Evolutionary conservation across 2,797 vertebrate species (phyloP).

Genomic region (Sebastes oblongus): DNA sequence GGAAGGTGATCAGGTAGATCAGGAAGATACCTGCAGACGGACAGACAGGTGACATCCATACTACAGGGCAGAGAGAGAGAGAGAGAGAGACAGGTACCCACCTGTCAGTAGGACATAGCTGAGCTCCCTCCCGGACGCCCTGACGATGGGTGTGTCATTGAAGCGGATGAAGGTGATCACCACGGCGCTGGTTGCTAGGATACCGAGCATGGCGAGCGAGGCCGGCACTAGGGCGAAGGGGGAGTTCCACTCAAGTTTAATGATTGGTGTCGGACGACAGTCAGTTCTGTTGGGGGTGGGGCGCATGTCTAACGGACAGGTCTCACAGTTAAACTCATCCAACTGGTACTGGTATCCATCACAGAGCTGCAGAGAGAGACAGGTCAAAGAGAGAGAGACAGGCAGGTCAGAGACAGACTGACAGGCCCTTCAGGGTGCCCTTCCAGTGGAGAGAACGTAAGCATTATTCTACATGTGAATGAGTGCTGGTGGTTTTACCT

Average conservation of each 20-base stretch:
- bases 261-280: conserved; percentile 87
- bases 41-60: background rate
- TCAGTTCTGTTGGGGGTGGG: conserved; percentile 84
- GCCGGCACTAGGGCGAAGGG: conserved; percentile 88
- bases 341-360: conserved; percentile 89
- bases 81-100: background rate
- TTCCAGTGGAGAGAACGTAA: background rate
- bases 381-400: background rate
- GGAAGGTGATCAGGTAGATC: conserved; percentile 90
- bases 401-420: background rate
- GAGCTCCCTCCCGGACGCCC: conserved; percentile 89
- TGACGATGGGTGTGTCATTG: conserved; percentile 91
- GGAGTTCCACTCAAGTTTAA: conserved; percentile 89
- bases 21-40: conserved; percentile 79
- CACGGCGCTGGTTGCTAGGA: conserved; percentile 83
- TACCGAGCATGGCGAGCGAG: conserved; percentile 86
- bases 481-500: conserved; percentile 62
- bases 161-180: conserved; percentile 85
- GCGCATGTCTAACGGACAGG: conserved; percentile 86
- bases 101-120: conserved; percentile 88
- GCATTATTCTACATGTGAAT: background rate
- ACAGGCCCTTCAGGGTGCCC: too few species aligned
- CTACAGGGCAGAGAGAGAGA: background rate
- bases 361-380: conserved; percentile 75
- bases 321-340: conserved; percentile 87